Percentiles rank a stretch among this genome's conserved stretches.
Conservation (phyloP, 1,140 invertebrate genomes). For the Homarus americanus region DNA sequence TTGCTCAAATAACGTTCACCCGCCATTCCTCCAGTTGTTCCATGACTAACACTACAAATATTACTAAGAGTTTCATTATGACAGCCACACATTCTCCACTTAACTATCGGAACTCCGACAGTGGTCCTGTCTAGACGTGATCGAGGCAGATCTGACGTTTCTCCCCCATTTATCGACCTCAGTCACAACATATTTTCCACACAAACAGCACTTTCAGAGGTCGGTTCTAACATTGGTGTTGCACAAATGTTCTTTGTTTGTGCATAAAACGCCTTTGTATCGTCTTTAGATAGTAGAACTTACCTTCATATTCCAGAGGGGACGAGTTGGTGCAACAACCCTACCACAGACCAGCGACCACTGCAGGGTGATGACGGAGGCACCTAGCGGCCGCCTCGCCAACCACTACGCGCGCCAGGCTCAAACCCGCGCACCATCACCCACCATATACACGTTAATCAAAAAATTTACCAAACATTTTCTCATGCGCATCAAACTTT, state of each 20-base stretch:
- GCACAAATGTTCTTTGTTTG: not conserved
- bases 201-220: constrained; percentile 23
- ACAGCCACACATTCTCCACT: constrained; percentile 4
- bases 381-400: constrained; percentile 39
- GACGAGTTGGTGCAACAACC: constrained; percentile 52
- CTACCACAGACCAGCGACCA: constrained; percentile 50
- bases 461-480: too few relatives aligned
- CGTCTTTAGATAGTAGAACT: not conserved
- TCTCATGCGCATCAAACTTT: too few relatives aligned
- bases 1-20: constrained; percentile 55
- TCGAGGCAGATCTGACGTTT: constrained; percentile 50
- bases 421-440: constrained; percentile 18
- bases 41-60: not conserved
- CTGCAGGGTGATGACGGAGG: constrained; percentile 38
- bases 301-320: constrained; percentile 58
- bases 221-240: not conserved
- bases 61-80: not conserved
- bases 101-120: not conserved
- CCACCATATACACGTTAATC: too few relatives aligned
- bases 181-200: constrained; percentile 19
- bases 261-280: not conserved
- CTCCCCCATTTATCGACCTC: constrained; percentile 62
- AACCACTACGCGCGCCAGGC: constrained; percentile 19
- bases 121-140: constrained; percentile 28
- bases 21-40: constrained; percentile 17